A percentile compares a stretch with the other conserved stretches of the same genome.
phyloP scores from a whole-genome alignment of 2,797 vertebrate genomes.

The Limnodromus scolopaceus region DNA sequence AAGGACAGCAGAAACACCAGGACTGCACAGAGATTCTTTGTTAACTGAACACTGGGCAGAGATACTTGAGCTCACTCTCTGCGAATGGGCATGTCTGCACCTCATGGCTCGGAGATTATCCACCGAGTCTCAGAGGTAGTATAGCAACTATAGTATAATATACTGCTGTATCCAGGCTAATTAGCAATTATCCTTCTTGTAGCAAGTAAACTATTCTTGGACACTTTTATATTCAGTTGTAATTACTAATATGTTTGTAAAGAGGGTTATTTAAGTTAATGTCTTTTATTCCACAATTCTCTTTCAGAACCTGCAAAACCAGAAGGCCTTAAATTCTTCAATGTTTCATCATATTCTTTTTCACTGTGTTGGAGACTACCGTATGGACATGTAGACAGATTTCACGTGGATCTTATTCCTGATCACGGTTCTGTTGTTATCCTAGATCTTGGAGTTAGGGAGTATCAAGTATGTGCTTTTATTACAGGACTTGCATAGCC shows the following conservation, averaged over 20 bases:
- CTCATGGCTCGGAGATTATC: not conserved
- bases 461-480: conserved; percentile 82
- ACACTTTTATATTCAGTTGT: not conserved
- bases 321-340: conserved; percentile 67
- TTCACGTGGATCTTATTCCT: conserved; percentile 82
- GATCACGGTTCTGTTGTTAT: conserved; percentile 83
- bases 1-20: not conserved
- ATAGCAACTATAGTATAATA: not conserved
- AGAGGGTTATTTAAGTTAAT: not conserved
- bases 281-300: not conserved
- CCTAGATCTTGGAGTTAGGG: conserved; percentile 77
- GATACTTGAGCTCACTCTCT: not conserved
- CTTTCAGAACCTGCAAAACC: conserved; percentile 76
- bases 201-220: not conserved
- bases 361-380: conserved; percentile 83
- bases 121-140: not conserved
- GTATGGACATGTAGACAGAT: conserved; percentile 78
- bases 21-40: not conserved
- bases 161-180: not conserved
- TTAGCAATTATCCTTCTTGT: not conserved
- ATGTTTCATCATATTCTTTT: conserved; percentile 76
- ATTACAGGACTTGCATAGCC: conserved; percentile 38
- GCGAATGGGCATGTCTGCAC: fast-evolving
- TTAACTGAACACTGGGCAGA: not conserved
- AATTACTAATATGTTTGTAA: not conserved